Percentiles rank a stretch among this genome's conserved stretches.
These are phyloP conservation scores for Leucoraja erinaceus DNA, from an alignment of 2,113 vertebrate genomes.

Conservation along the genomic window DNA sequence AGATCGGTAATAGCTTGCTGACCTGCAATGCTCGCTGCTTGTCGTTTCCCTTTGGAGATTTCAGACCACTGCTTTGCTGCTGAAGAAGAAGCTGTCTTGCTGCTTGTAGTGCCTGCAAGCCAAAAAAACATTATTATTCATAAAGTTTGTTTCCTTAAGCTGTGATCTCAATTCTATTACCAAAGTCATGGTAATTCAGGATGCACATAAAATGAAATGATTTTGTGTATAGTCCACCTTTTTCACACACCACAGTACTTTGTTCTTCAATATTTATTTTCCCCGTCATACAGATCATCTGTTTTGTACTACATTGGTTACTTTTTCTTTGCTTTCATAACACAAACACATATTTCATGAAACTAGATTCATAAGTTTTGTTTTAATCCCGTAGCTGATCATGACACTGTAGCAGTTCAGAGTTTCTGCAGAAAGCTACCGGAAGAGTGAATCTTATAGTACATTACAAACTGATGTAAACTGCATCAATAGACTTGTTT, in stretches of 20 bases:
- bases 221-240: constrained; percentile 43
- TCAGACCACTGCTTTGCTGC: constrained; percentile 96
- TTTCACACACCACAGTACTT: constrained; percentile 46
- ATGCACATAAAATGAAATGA: constrained; percentile 41
- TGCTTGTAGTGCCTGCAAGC: constrained; percentile 87
- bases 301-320: constrained; percentile 42
- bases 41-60: constrained; percentile 97
- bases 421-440: constrained; percentile 74
- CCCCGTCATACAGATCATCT: constrained; percentile 40
- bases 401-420: constrained; percentile 68
- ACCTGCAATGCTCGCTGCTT: constrained; percentile 98
- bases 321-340: constrained; percentile 53
- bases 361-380: constrained; percentile 4
- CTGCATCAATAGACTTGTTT: constrained; percentile 77
- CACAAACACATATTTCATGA: constrained; percentile 42
- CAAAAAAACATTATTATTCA: constrained; percentile 45
- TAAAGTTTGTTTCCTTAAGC: constrained; percentile 38
- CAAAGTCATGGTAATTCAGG: constrained; percentile 17
- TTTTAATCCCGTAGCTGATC: constrained; percentile 42
- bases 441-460: constrained; percentile 67
- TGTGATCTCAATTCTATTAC: constrained; percentile 24
- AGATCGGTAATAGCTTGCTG: constrained; percentile 50
- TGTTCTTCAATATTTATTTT: constrained; percentile 44
- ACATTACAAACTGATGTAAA: constrained; percentile 68
- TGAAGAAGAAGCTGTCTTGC: constrained; percentile 97